Base-by-base conservation (phyloP, 2,797 vertebrate species). In the Schizopygopsis pylzovi region DNA sequence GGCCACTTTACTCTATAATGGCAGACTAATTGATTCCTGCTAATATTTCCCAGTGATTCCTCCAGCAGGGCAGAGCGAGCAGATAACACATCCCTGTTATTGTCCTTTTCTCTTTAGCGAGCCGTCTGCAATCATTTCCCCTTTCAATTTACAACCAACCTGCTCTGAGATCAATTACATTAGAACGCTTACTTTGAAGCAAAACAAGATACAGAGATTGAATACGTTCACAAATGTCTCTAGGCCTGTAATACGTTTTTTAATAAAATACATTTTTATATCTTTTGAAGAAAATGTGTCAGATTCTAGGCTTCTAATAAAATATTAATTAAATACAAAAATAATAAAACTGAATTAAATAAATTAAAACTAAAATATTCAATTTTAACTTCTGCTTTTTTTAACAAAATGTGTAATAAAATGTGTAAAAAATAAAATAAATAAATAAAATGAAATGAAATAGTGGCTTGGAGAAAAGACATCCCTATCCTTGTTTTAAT, bases 11-110 rank as follows among this genome's bases (percentile, higher is more conserved):
- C 92, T 93, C 92, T 87, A 86, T 95, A 96, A 95, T 93, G 92
- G 92, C 92, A 83, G 90, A 88, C 90, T 96, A 95, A 96, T 95
- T 95, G 94, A 95, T 96, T 95, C 92, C 90, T 94, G 91, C 93
- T 94, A 93, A 95, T 95, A 93, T 93, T 94, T 91, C 87, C 85
- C 87, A 94, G 93, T 90, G 87, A 89, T 89, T 87, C 90, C 92
- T 91, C 90, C 85, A 89, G 91, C 91, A 90, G 80, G 81, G 80
- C 82, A 79, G 70, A 47, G 76, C 43, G 86, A 13, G 49, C 63
- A 82, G 49, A 68, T 86, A 47, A 79, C 3, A 43, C 41, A 33
- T n/a, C 52, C 68, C 73, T 82, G 81, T 82, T 82, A 61, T 18
- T 16, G 5, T 3, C 6, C 9, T 20, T 59, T 72, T 72, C 52